Evolutionary conservation across 2,113 vertebrate genomes (phyloP).

Genomic region (Myrmophylax atrothorax): DNA sequence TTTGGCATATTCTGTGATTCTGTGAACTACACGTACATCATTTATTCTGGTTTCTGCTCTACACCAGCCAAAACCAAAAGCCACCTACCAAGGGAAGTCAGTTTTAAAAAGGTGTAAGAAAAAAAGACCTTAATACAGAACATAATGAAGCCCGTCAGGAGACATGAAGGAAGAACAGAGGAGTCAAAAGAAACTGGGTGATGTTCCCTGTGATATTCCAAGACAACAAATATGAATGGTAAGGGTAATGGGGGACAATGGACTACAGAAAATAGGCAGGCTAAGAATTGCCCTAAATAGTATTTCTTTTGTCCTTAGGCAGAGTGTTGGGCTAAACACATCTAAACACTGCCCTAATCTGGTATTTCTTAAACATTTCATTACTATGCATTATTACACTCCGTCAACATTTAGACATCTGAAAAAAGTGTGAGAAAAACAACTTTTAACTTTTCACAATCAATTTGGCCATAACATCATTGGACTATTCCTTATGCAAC

Average conservation of each 20-base stretch:
- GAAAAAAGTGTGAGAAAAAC: not conserved
- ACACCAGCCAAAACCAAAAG: not conserved
- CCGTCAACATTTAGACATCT: not conserved
- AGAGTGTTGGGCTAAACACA: not conserved
- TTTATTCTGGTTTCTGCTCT: not conserved
- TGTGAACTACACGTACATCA: not conserved
- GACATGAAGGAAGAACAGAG: not conserved
- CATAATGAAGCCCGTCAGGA: not conserved
- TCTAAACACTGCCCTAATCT: not conserved
- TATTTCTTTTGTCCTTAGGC: not conserved
- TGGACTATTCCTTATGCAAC: not conserved
- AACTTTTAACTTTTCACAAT: not conserved
- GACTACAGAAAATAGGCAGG: not conserved
- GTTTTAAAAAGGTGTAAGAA: not conserved
- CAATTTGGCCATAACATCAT: not conserved
- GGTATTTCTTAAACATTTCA: not conserved
- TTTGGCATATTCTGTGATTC: not conserved
- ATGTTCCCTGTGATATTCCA: not conserved
- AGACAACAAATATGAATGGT: not conserved
- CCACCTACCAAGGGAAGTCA: not conserved
- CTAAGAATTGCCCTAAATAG: not conserved
- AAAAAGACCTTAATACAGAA: not conserved
- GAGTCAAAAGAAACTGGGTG: not conserved
- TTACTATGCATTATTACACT: not conserved
- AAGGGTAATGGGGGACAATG: not conserved